Base-by-base conservation (phyloP, 2,113 vertebrate species). In the Stictonetta naevosa region DNA sequence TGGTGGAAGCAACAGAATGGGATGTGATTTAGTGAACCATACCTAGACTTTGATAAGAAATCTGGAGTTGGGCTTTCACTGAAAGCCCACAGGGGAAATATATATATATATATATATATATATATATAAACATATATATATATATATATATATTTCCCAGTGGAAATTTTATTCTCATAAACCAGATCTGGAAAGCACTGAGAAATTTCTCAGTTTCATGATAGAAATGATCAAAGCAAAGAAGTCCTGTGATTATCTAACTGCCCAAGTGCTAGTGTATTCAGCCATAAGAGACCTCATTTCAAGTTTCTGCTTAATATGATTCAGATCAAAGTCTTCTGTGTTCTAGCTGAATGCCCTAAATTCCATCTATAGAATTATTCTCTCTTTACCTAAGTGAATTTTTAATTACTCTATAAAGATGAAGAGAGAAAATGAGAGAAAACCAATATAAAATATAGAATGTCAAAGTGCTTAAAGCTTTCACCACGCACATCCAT, bases 311-410 rank as follows among this genome's bases (percentile, higher is more conserved):
- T 91, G 16, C 29, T 92, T 93, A 68, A 82, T 82, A 42, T 58
- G 44, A 91, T 75, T 76, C 77, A 93, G 74, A 95, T 95, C 89
- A 91, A 95, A 97, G 93, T 48, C 52, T 91, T 56, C 18, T 64
- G 48, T 48, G 81, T 89, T 86, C 52, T 38, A 78, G 15, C 14
- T 73, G 83, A 92, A 89, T 82, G 60, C 6, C 58, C 42, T 64
- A 68, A 89, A 82, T 96, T 86, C 48, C 17, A 15, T 75, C 29
- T 86, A 75, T 42, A 55, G 80, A 88, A 48, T 69, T 80, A 80
- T 77, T 92, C 23, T 73, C 20, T 63, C 50, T 93, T 86, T 92
- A 89, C 55, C 18, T 83, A 83, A 53, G 25, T 90, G 73, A 77
- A 55, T 78, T 92, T 92, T 83, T 88, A 88, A 88, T 93, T 93